phyloP scores from a whole-genome alignment of 2,888 invertebrate genomes.

The Nephrotoma guestfalica region DNA sequence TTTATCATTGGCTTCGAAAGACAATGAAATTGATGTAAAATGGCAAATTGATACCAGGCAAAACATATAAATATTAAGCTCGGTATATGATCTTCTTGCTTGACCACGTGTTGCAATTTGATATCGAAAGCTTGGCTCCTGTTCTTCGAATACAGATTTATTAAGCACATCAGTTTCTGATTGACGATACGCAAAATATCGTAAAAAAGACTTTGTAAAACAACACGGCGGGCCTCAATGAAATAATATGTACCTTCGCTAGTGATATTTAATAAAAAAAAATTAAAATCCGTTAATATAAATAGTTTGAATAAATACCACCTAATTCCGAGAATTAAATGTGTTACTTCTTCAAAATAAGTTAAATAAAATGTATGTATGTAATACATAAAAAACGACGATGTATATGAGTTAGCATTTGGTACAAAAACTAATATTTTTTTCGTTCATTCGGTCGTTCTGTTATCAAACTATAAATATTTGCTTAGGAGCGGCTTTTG shows the following conservation, averaged over 20 bases:
- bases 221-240: too few species aligned
- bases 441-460: background rate
- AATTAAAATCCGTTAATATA: background rate
- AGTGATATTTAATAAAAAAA: background rate
- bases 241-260: background rate
- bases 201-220: too few species aligned
- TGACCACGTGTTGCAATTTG: too few species aligned
- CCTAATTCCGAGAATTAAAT: background rate
- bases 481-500: slow-evolving; percentile 7
- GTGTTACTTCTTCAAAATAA: background rate
- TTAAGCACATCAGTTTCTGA: too few species aligned
- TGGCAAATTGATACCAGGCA: too few species aligned
- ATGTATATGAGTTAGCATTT: background rate
- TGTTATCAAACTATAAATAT: slow-evolving; percentile 11
- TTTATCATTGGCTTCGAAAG: too few species aligned
- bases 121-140: too few species aligned
- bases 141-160: too few species aligned
- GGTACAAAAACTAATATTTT: background rate
- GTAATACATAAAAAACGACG: background rate
- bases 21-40: too few species aligned
- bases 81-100: too few species aligned
- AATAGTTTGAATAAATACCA: background rate
- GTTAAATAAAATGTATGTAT: background rate
- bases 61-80: too few species aligned
- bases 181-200: too few species aligned